A percentile compares a stretch with the other conserved stretches of the same genome.
These are phyloP conservation scores for Acanthis flammea DNA, from an alignment of 2,797 vertebrate genomes.

Conservation along the genomic window DNA sequence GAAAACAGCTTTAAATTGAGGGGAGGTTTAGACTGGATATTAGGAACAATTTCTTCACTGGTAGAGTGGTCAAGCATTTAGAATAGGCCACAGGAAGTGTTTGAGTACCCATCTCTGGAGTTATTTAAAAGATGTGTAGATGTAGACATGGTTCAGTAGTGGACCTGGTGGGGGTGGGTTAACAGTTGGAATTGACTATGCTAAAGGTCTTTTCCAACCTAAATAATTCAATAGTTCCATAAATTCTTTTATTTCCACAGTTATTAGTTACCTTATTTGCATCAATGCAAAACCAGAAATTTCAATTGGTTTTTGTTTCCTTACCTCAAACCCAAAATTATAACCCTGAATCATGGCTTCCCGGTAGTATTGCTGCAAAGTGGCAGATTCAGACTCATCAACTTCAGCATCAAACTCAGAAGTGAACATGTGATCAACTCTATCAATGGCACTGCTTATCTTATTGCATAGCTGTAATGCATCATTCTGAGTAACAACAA, in stretches of 20 bases:
- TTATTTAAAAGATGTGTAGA: background rate
- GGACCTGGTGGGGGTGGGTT: background rate
- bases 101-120: background rate
- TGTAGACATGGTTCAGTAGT: background rate
- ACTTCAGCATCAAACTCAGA: conserved; percentile 92
- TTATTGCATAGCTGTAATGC: conserved; percentile 94
- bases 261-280: background rate
- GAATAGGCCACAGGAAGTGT: background rate
- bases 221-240: background rate
- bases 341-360: conserved; percentile 98
- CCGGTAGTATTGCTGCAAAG: conserved; percentile 94
- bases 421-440: conserved; percentile 94
- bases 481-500: conserved; percentile 80
- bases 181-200: background rate
- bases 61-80: background rate
- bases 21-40: background rate
- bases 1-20: background rate
- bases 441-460: conserved; percentile 90
- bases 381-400: conserved; percentile 91
- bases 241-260: background rate
- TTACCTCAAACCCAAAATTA: conserved; percentile 98
- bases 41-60: background rate
- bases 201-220: background rate
- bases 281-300: background rate
- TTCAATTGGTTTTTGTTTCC: background rate